Percentiles rank a stretch among this genome's conserved stretches.
phyloP scores from a whole-genome alignment of 2,888 invertebrate genomes.

The Sepiola atlantica region DNA sequence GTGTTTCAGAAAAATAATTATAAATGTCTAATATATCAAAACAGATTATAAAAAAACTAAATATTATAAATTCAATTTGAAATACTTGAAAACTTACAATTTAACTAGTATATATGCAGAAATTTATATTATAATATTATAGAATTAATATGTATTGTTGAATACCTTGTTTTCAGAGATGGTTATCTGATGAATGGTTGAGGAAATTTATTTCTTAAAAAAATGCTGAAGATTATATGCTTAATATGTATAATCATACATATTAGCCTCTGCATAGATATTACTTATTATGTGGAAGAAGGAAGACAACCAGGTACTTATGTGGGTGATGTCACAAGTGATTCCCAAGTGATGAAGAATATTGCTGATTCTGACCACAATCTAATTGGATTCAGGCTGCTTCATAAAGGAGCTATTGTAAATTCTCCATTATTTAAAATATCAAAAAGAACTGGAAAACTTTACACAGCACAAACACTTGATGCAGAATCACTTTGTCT shows the following conservation, averaged over 20 bases:
- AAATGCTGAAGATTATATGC: not conserved
- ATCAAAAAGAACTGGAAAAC: not conserved
- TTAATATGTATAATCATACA: not conserved
- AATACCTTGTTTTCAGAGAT: not conserved
- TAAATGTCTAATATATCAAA: not conserved
- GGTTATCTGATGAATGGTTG: not conserved
- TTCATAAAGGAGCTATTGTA: not conserved
- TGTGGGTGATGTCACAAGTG: not conserved
- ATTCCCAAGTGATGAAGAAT: not conserved
- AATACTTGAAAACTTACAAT: too few relatives aligned
- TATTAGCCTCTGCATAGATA: not conserved
- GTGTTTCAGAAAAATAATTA: not conserved
- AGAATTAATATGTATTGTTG: not conserved
- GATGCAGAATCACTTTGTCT: not conserved
- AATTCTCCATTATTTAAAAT: not conserved
- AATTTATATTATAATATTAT: not conserved
- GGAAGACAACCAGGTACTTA: not conserved
- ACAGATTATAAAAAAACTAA: not conserved
- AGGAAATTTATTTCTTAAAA: not conserved
- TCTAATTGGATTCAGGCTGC: not conserved
- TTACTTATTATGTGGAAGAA: not conserved
- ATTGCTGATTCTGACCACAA: not conserved
- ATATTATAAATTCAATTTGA: not conserved
- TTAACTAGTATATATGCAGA: too few relatives aligned
- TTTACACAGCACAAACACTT: not conserved